Conservation (phyloP, 2,888 invertebrate species). For the Ichneumoninae sp. region DNA sequence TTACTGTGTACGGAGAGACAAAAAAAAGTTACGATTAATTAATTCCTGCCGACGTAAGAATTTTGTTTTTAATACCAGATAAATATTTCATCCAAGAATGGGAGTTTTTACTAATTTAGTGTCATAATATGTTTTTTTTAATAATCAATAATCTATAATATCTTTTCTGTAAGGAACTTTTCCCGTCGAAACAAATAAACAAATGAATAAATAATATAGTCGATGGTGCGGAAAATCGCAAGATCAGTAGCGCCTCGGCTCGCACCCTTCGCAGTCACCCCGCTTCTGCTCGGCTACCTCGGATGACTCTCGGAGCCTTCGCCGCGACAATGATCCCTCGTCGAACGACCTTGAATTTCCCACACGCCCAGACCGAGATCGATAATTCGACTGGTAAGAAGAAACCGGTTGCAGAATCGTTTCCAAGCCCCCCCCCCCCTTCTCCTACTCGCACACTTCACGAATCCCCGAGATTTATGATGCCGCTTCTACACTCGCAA, state of each 20-base stretch:
- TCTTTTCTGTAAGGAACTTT: too few species aligned
- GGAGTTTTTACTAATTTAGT: too few species aligned
- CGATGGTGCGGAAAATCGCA: background rate
- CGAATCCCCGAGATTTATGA: slow-evolving; percentile 34
- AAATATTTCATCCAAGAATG: too few species aligned
- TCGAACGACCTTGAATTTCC: slow-evolving; percentile 63
- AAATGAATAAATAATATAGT: background rate
- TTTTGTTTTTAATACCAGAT: too few species aligned
- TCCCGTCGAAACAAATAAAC: too few species aligned
- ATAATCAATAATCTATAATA: too few species aligned
- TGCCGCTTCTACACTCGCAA: slow-evolving; percentile 6
- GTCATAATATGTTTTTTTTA: too few species aligned
- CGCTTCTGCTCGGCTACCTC: slow-evolving; percentile 11
- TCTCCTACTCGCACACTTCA: background rate
- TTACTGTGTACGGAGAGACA: too few species aligned
- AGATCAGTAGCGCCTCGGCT: slow-evolving; percentile 1
- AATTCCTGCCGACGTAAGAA: too few species aligned
- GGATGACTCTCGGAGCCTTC: slow-evolving; percentile 30
- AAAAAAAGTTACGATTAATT: too few species aligned
- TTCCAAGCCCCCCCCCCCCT: slow-evolving; percentile 11
- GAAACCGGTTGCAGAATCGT: slow-evolving; percentile 63
- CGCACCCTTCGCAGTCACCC: slow-evolving; percentile 26
- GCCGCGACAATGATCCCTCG: slow-evolving; percentile 48
- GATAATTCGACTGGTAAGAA: slow-evolving; percentile 63
- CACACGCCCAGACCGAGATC: slow-evolving; percentile 58